These are phyloP conservation scores for Rhingia rostrata DNA, from an alignment of 2,888 invertebrate species.

Conservation along the genomic window DNA sequence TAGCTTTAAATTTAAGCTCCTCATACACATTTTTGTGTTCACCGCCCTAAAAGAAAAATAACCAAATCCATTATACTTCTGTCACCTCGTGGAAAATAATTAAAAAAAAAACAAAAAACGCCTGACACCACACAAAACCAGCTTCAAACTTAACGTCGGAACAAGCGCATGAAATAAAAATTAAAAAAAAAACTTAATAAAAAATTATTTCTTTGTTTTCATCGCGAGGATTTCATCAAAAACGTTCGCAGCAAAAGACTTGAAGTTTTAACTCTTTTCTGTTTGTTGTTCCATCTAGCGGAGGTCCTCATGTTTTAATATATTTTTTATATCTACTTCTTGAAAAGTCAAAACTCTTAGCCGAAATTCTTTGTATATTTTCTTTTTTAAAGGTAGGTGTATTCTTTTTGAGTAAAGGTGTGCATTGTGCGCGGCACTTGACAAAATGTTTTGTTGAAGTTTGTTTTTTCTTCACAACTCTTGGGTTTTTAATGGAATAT, in stretches of 20 bases:
- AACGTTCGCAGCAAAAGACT: slow-evolving; percentile 33
- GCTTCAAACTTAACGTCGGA: slow-evolving; percentile 34
- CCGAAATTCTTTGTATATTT: slow-evolving; percentile 5
- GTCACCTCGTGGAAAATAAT: slow-evolving; percentile 50
- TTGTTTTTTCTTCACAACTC: slow-evolving; percentile 46
- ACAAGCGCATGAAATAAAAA: slow-evolving; percentile 41
- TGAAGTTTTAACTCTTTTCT: slow-evolving; percentile 38
- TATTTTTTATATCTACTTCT: slow-evolving; percentile 14
- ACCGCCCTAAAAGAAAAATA: slow-evolving; percentile 30
- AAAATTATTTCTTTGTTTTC: slow-evolving; percentile 38
- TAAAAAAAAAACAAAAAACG: slow-evolving; percentile 11
- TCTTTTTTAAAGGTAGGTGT: not conserved
- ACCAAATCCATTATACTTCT: slow-evolving; percentile 64
- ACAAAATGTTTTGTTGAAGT: slow-evolving; percentile 47
- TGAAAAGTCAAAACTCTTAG: slow-evolving; percentile 44
- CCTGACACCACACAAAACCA: slow-evolving; percentile 11
- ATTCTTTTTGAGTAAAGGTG: slow-evolving; percentile 41
- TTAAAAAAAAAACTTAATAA: slow-evolving; percentile 20
- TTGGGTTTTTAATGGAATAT: slow-evolving; percentile 61
- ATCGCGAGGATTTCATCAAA: slow-evolving; percentile 44
- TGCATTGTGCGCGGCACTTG: slow-evolving; percentile 55
- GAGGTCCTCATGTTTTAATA: slow-evolving; percentile 14
- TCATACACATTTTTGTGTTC: slow-evolving; percentile 2
- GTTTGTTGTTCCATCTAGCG: slow-evolving; percentile 20
- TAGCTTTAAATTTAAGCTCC: slow-evolving; percentile 17